These are phyloP conservation scores for Nomada ruficornis DNA, from an alignment of 2,888 invertebrate species.

Conservation along the genomic window DNA sequence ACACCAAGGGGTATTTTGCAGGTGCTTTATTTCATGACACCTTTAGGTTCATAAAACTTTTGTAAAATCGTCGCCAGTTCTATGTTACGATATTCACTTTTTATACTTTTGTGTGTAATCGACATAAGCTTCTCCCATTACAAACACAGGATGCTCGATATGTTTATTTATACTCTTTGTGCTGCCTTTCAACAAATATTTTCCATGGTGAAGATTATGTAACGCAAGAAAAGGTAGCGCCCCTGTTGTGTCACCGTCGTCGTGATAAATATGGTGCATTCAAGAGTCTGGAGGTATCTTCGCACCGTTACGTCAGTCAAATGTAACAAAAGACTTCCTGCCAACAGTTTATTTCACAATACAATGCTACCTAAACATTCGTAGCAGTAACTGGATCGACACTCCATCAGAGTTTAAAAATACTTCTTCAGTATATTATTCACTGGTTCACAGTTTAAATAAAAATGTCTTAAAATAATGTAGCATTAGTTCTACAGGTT, in stretches of 20 bases:
- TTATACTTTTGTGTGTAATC: neutral
- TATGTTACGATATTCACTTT: neutral
- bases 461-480: too few relatives aligned
- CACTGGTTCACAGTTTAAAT: too few relatives aligned
- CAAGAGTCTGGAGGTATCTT: neutral
- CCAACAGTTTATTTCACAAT: neutral
- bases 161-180: neutral
- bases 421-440: neutral
- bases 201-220: neutral
- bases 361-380: neutral
- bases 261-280: constrained; percentile 9
- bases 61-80: neutral
- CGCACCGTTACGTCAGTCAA: constrained; percentile 10
- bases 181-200: neutral
- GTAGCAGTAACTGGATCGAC: neutral
- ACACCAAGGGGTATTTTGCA: constrained; percentile 12
- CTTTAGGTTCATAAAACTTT: constrained; percentile 18
- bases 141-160: too few relatives aligned
- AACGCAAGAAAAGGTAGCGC: neutral
- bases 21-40: constrained; percentile 14
- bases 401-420: neutral
- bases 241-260: constrained; percentile 1
- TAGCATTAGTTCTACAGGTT: too few relatives aligned
- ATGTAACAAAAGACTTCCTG: constrained; percentile 24
- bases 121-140: neutral